Percentiles rank a stretch among this genome's conserved stretches.
Conservation (phyloP, 2,113 vertebrate genomes). For the Cinclus cinclus region DNA sequence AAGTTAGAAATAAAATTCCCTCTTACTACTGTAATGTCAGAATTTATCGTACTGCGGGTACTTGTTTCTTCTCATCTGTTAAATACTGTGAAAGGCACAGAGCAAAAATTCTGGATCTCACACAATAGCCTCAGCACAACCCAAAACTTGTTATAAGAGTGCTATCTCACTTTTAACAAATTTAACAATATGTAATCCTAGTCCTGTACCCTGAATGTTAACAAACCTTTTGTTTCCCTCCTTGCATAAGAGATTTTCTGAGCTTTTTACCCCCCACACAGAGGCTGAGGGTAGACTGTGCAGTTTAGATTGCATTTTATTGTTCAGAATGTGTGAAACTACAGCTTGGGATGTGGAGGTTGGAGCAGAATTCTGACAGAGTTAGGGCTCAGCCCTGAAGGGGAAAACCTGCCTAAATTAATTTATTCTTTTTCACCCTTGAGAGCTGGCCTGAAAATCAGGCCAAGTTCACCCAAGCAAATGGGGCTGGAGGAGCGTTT, state of each 20-base stretch:
- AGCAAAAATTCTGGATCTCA: not conserved
- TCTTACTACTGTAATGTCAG: not conserved
- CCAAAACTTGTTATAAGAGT: not conserved
- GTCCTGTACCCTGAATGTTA: not conserved
- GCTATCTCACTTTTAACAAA: not conserved
- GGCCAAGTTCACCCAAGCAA: not conserved
- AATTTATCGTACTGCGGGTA: not conserved
- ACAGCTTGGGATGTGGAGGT: not conserved
- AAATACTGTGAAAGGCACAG: not conserved
- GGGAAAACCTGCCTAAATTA: conserved; percentile 8
- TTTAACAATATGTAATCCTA: not conserved
- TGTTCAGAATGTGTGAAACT: not conserved
- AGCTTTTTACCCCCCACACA: not conserved
- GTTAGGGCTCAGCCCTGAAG: not conserved
- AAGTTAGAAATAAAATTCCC: not conserved
- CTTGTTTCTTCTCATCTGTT: not conserved
- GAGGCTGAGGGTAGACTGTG: not conserved
- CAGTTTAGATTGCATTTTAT: not conserved
- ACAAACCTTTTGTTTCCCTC: not conserved
- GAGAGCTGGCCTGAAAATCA: conserved; percentile 30
- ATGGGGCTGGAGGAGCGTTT: not conserved
- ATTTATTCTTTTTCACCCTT: conserved; percentile 4
- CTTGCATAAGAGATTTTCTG: not conserved
- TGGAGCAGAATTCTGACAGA: not conserved
- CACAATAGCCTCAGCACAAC: not conserved